phyloP scores from a whole-genome alignment of 2,888 invertebrate genomes.

The Seladonia tumulorum region DNA sequence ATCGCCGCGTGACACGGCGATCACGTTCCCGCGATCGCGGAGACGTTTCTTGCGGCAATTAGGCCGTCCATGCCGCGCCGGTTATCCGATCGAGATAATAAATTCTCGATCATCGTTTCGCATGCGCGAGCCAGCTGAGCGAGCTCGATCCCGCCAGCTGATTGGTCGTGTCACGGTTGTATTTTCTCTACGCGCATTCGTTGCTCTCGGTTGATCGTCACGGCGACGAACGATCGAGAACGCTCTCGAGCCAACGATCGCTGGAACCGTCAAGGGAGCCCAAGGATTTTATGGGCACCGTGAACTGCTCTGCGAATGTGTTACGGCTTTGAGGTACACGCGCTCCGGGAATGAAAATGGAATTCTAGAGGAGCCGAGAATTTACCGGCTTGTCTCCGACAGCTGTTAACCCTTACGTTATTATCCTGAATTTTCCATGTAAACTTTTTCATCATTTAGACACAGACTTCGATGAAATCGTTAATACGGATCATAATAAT shows the following conservation, averaged over 20 bases:
- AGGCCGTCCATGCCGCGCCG: conserved; percentile 2
- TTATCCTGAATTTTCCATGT: not conserved
- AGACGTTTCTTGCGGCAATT: conserved; percentile 25
- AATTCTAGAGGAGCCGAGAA: not conserved
- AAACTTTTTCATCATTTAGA: not conserved
- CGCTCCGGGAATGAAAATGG: not conserved
- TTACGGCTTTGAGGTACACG: conserved; percentile 4
- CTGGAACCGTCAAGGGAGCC: not conserved
- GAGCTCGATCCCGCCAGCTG: conserved; percentile 16
- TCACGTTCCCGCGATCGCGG: conserved; percentile 20
- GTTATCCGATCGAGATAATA: conserved; percentile 31
- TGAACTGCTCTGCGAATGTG: conserved; percentile 35
- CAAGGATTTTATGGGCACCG: conserved; percentile 34
- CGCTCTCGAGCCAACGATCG: not conserved
- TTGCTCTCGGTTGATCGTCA: not conserved
- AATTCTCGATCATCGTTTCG: conserved; percentile 25
- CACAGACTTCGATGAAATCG: not conserved
- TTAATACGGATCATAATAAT: not conserved
- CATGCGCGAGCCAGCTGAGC: conserved; percentile 5
- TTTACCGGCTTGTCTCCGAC: not conserved
- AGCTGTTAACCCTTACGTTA: not conserved
- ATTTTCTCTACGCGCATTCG: not conserved
- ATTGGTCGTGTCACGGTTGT: conserved; percentile 23
- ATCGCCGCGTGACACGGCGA: not conserved
- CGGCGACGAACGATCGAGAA: conserved; percentile 10